Conservation (phyloP, 64 coral and sea anemone genomes). For the Anthopleura sola region DNA sequence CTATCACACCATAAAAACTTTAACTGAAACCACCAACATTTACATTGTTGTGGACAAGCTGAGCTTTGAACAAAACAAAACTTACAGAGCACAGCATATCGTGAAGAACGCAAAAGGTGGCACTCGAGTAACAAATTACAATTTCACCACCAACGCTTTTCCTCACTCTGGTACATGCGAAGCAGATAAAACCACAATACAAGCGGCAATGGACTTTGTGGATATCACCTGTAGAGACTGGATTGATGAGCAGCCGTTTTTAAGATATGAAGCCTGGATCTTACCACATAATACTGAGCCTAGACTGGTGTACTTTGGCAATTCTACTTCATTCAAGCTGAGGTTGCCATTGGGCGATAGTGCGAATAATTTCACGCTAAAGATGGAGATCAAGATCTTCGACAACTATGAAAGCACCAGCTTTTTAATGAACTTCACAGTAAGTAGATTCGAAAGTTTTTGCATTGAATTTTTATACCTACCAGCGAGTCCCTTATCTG, state of each 20-base stretch:
- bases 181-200: not conserved
- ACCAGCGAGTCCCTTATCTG: no score
- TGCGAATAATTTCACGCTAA: not conserved
- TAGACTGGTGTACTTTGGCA: conserved; percentile 4
- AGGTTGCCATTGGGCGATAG: conserved; percentile 1
- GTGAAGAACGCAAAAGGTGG: not conserved
- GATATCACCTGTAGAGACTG: not conserved
- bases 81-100: not conserved
- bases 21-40: not conserved
- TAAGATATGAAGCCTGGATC: conserved; percentile 8
- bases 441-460: not conserved
- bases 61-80: conserved; percentile 4
- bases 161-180: conserved; percentile 1
- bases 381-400: not conserved
- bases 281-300: not conserved
- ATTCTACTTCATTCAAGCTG: not conserved
- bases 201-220: not conserved
- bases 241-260: not conserved
- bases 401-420: not conserved
- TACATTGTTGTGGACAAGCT: not conserved
- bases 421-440: conserved; percentile 3
- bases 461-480: no score
- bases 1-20: not conserved
- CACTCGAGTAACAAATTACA: not conserved
- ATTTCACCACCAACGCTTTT: not conserved